A percentile compares a stretch with the other conserved stretches of the same genome.
Conservation (phyloP, 2,888 invertebrate species). For the Cantharis flavilabris region DNA sequence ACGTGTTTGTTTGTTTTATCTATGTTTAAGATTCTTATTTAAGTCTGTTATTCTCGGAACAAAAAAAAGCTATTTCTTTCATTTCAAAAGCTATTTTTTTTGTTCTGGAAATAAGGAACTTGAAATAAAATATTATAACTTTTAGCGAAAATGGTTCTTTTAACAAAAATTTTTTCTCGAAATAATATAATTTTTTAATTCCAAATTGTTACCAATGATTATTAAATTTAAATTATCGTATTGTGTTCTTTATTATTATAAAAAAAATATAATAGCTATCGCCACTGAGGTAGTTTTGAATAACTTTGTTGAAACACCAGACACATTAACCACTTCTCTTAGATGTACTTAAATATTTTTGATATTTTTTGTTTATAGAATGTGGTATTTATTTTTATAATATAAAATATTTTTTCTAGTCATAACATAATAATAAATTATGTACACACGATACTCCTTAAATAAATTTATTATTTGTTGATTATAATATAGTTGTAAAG, state of each 20-base stretch:
- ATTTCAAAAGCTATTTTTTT: no score
- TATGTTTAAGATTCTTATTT: neutral
- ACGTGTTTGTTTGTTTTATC: conserved; percentile 11
- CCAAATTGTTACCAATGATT: neutral
- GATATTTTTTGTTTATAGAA: neutral
- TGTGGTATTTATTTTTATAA: neutral
- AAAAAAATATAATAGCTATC: neutral
- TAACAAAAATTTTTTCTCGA: neutral
- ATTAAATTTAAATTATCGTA: neutral
- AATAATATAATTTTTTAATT: neutral
- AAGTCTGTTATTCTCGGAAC: neutral
- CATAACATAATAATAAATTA: neutral
- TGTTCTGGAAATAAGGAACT: no score
- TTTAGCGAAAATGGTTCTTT: neutral
- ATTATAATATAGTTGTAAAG: neutral
- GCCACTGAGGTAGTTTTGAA: neutral
- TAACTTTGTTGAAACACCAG: neutral
- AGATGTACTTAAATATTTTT: neutral
- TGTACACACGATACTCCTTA: neutral
- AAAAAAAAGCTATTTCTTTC: no score
- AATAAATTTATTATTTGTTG: neutral
- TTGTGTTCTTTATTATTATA: neutral
- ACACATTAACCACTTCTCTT: neutral
- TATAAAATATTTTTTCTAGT: neutral
- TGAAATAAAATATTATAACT: neutral